These are phyloP conservation scores for Nerophis lumbriciformis DNA, from an alignment of 2,113 vertebrate genomes.

Conservation along the genomic window DNA sequence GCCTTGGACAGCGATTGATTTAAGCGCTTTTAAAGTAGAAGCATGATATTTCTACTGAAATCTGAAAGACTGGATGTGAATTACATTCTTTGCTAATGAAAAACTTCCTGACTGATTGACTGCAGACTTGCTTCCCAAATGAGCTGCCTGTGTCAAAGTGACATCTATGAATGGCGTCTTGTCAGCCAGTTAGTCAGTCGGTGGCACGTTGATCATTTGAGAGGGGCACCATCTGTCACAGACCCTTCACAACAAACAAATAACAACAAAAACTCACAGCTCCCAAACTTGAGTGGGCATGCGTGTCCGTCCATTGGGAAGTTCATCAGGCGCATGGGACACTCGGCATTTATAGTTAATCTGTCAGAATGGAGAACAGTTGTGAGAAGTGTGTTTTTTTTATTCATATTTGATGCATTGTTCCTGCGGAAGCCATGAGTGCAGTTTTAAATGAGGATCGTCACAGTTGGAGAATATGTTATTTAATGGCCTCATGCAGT, in stretches of 20 bases:
- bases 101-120: background rate
- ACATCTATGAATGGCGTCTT: slow-evolving; percentile 20
- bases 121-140: background rate
- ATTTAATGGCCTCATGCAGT: background rate
- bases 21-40: background rate
- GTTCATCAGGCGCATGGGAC: slow-evolving; percentile 80
- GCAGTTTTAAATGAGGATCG: background rate
- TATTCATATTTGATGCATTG: slow-evolving; percentile 31
- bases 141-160: slow-evolving; percentile 15
- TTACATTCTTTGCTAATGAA: background rate
- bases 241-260: slow-evolving; percentile 9
- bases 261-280: slow-evolving; percentile 68
- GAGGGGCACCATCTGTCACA: slow-evolving; percentile 43
- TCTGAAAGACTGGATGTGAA: background rate
- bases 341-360: slow-evolving; percentile 80
- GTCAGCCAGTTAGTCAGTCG: slow-evolving; percentile 26
- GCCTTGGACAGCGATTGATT: background rate
- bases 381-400: slow-evolving; percentile 10
- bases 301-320: slow-evolving; percentile 81
- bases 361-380: slow-evolving; percentile 55
- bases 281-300: slow-evolving; percentile 80
- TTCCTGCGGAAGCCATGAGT: no score
- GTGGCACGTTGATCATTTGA: slow-evolving; percentile 31
- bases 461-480: background rate
- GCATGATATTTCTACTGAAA: background rate